Percentiles rank a stretch among this genome's conserved stretches.
phyloP scores from a whole-genome alignment of 1,140 invertebrate species.

The Chrysomallon squamiferum region DNA sequence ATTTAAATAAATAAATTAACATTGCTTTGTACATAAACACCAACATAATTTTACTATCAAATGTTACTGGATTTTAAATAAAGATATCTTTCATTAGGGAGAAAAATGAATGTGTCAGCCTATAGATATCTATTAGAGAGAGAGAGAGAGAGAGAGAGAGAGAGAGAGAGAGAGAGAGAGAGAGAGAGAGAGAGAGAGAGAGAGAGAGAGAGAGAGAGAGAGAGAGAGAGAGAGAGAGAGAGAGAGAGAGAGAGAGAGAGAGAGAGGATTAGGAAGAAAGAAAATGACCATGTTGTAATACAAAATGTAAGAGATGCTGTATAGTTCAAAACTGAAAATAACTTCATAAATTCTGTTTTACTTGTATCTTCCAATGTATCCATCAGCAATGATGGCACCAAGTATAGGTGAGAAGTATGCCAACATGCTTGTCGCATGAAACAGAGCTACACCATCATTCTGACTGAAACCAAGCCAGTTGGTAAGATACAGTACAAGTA shows the following conservation, averaged over 20 bases:
- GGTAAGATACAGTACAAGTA: slow-evolving; percentile 80
- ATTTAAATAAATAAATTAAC: no score
- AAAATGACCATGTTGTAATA: no score
- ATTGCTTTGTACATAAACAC: no score
- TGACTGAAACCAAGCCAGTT: slow-evolving; percentile 69
- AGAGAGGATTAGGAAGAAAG: not conserved
- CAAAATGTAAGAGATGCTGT: no score
- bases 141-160: not conserved
- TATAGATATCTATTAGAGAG: no score
- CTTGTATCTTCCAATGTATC: slow-evolving; percentile 70
- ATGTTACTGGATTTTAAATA: no score
- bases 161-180: not conserved
- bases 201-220: not conserved
- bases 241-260: not conserved
- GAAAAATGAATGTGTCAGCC: no score
- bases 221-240: not conserved
- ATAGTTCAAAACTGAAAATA: no score
- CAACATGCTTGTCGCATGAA: slow-evolving; percentile 83
- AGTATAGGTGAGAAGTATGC: slow-evolving; percentile 87
- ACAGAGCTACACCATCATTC: slow-evolving; percentile 78
- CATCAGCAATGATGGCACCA: slow-evolving; percentile 88
- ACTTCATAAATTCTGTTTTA: no score
- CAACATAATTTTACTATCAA: no score
- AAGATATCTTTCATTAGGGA: no score
- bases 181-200: not conserved